Evolutionary conservation across 1,140 invertebrate genomes (phyloP), one percentile per base, ranked within the genome.

Genomic region (Hyposmocoma kahamanoa): DNA sequence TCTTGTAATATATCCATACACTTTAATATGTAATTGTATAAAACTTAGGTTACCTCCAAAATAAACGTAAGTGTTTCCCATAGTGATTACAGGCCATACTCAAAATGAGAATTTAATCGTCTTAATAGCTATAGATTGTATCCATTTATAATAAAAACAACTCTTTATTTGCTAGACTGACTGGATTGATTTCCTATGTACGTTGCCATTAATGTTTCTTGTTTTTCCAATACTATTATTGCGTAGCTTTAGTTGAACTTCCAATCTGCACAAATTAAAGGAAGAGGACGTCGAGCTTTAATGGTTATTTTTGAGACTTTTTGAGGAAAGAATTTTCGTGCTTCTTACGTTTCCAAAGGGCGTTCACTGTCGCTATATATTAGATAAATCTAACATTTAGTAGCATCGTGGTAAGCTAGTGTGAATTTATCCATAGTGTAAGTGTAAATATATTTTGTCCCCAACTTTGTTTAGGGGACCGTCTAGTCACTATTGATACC

Each of bases 251-350:
- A 67, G 62, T 59, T 61, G 36, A 51, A 78, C 78, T 81, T 84
- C 77, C 78, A 82, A 72, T 74, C 59, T 71, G 81, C 81, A 84
- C 81, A 84, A 84, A 84, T 62, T 59, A 59, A 56, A 49, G 42
- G 51, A 60, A 52, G 57, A 59, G 45, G 59, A 66, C 56, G 56
- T 45, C 43, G 49, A 62, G 62, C 64, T 70, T 70, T 65, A 72
- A 60, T 50, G 55, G 62, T 71, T 70, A 70, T 74, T 76, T 81
- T 76, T 67, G 59, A 67, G 58, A 70, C 62, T 72, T 57, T 50
- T 50, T 69, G 72, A 71, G 62, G 64, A 51, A 21, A 45, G 36
- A 50, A 44, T 57, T 42, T 63, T 50, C 56, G 69, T 74, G 71
- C 11, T 57, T 51, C 36, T 65, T 53, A 59, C 45, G 57, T 70